These are phyloP conservation scores for Fregetta grallaria DNA, from an alignment of 2,113 vertebrate species.

Conservation along the genomic window DNA sequence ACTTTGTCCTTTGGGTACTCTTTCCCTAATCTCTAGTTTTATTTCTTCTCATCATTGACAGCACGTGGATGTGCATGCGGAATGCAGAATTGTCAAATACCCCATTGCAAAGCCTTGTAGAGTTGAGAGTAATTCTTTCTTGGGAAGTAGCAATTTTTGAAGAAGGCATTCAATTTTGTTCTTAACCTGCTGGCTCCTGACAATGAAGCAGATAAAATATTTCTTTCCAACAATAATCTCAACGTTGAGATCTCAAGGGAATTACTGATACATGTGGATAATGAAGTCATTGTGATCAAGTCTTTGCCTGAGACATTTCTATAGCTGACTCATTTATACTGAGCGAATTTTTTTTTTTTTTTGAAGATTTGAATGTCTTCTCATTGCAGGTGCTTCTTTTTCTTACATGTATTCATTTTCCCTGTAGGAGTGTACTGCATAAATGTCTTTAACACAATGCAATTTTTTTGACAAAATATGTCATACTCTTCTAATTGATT, in stretches of 20 bases:
- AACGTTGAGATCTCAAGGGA: background rate
- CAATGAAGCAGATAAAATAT: conserved; percentile 2
- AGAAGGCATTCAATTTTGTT: background rate
- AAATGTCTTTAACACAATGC: background rate
- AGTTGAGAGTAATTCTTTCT: background rate
- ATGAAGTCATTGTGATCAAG: conserved; percentile 15
- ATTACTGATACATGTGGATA: background rate
- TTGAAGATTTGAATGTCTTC: background rate
- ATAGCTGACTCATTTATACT: background rate
- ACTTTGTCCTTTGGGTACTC: background rate
- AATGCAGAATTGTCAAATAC: background rate
- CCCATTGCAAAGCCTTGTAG: background rate
- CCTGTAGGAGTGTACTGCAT: background rate
- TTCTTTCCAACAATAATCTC: background rate
- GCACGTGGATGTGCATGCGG: background rate
- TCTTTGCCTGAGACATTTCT: background rate
- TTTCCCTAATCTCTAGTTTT: background rate
- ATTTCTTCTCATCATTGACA: background rate
- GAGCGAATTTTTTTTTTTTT: background rate
- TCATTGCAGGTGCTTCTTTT: background rate
- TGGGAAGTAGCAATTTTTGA: background rate
- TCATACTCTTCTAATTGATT: conserved; percentile 24
- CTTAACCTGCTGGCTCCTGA: conserved; percentile 1
- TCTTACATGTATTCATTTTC: background rate
- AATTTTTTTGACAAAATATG: conserved; percentile 27